Evolutionary conservation across 2,888 invertebrate genomes (phyloP).

Genomic region (Muscina levida): DNA sequence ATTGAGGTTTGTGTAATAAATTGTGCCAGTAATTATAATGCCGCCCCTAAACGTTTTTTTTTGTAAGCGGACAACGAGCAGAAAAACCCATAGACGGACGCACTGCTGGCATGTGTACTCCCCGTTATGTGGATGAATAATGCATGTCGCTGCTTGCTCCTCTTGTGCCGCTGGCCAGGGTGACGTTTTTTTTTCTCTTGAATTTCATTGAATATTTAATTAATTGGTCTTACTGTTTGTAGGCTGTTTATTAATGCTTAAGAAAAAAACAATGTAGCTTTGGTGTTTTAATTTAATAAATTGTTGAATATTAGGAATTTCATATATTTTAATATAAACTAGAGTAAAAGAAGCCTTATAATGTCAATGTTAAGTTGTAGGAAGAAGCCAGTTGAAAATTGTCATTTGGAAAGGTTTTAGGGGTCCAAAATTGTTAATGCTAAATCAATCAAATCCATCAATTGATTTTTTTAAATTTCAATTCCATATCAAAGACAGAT

Average conservation of each 20-base stretch:
- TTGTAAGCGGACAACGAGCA: neutral
- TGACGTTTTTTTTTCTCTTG: neutral
- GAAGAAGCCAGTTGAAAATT: too few relatives aligned
- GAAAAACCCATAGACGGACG: neutral
- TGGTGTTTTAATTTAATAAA: neutral
- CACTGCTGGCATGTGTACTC: neutral
- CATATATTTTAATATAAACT: too few relatives aligned
- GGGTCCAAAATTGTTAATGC: too few relatives aligned
- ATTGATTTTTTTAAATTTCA: too few relatives aligned
- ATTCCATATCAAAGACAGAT: too few relatives aligned
- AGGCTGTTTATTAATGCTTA: neutral
- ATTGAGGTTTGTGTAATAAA: conserved; percentile 11
- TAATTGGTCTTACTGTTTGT: neutral
- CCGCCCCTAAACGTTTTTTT: neutral
- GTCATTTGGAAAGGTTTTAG: too few relatives aligned
- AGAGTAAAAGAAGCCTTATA: too few relatives aligned
- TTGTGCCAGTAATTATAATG: conserved; percentile 26
- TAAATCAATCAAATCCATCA: too few relatives aligned
- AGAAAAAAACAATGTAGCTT: neutral
- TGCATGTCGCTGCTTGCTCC: neutral
- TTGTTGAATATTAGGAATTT: too few relatives aligned
- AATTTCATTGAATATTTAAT: neutral
- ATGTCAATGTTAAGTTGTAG: too few relatives aligned
- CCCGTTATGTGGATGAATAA: too few relatives aligned
- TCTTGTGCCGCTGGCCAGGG: neutral